Conservation (phyloP, 2,888 invertebrate genomes). For the Tenthredo scrophulariae region DNA sequence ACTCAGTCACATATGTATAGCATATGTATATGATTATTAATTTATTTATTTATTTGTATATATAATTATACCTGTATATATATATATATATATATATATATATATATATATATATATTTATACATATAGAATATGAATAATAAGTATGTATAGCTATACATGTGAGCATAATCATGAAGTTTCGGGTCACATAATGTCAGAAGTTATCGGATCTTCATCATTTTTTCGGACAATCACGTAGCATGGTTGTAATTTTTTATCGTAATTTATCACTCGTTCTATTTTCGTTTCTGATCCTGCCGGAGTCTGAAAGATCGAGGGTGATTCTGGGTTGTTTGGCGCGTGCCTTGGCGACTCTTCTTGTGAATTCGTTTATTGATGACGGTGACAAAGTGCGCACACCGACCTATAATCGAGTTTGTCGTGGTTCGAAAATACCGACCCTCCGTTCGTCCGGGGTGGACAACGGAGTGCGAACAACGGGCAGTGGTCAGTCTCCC, state of each 20-base stretch:
- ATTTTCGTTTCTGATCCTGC: background rate
- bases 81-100: background rate
- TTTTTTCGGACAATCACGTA: background rate
- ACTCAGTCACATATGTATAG: slow-evolving; percentile 16
- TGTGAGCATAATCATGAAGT: background rate
- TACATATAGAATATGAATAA: background rate
- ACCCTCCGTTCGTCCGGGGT: slow-evolving; percentile 10
- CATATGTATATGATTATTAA: background rate
- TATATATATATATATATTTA: background rate
- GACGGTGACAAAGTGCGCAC: slow-evolving; percentile 20
- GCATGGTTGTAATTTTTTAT: background rate
- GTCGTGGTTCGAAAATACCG: slow-evolving; percentile 29
- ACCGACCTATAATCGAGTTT: slow-evolving; percentile 29
- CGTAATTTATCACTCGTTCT: slow-evolving; percentile 14
- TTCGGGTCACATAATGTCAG: background rate
- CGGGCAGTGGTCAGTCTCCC: slow-evolving; percentile 29
- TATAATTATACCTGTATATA: background rate
- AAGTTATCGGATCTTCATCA: background rate
- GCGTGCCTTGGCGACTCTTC: slow-evolving; percentile 12
- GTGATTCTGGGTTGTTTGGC: slow-evolving; percentile 21
- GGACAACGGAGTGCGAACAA: slow-evolving; percentile 35
- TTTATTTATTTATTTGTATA: background rate
- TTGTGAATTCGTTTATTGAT: slow-evolving; percentile 49
- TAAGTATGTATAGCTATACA: background rate
- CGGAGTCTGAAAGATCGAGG: background rate